phyloP scores from a whole-genome alignment of 2,888 invertebrate genomes.

The Lamellibrachia satsuma region DNA sequence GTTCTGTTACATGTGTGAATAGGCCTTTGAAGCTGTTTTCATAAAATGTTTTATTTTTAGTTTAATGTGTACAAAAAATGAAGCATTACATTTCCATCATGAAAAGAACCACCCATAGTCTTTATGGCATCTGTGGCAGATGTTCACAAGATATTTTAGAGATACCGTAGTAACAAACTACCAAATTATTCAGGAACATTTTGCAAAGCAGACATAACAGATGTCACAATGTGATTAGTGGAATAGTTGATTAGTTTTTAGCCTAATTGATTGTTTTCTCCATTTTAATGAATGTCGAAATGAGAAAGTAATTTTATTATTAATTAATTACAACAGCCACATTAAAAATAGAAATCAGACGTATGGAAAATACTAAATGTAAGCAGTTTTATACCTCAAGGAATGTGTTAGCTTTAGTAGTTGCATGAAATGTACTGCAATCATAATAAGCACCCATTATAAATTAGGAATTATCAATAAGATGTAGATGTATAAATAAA shows the following conservation, averaged over 20 bases:
- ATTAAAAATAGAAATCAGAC: neutral
- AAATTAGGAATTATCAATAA: neutral
- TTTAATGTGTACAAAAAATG: neutral
- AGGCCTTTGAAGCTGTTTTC: neutral
- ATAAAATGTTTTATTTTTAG: neutral
- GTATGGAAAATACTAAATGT: neutral
- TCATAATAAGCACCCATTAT: neutral
- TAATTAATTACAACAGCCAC: neutral
- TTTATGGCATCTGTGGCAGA: neutral
- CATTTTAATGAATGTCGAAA: neutral
- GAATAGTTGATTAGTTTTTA: neutral
- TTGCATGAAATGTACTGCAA: neutral
- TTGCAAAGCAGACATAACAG: neutral
- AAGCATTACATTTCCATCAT: neutral
- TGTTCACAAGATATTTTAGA: neutral
- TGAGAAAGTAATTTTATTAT: neutral
- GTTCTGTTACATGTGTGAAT: neutral
- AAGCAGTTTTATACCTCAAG: neutral
- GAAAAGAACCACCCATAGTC: neutral
- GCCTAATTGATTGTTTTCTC: neutral
- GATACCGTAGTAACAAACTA: neutral
- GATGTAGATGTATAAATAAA: neutral
- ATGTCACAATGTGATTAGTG: neutral
- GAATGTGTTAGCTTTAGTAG: neutral
- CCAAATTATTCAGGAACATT: conserved; percentile 1